phyloP scores from a whole-genome alignment of 2,888 invertebrate species.

The Chloromyia formosa region DNA sequence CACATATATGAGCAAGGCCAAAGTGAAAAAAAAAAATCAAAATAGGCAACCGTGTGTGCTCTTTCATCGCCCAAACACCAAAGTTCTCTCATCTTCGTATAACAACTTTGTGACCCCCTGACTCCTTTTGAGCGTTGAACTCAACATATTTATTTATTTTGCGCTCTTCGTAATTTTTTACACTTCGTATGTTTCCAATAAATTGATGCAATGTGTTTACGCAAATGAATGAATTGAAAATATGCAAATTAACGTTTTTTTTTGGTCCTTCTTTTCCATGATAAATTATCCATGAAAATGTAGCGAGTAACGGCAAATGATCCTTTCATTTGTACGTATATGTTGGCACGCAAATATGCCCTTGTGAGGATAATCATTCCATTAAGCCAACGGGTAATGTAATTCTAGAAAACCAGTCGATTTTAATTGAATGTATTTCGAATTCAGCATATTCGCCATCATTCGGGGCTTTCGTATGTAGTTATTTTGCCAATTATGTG shows the following conservation, averaged over 20 bases:
- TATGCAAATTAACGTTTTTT: conserved; percentile 40
- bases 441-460: too few relatives aligned
- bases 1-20: conserved; percentile 5
- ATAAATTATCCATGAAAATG: conserved; percentile 40
- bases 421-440: conserved; percentile 10
- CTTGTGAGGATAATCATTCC: conserved; percentile 20
- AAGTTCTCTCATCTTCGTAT: too few relatives aligned
- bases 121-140: too few relatives aligned
- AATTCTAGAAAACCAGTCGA: conserved; percentile 8
- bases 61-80: background rate
- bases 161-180: background rate
- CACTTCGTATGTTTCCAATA: conserved; percentile 34
- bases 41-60: background rate
- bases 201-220: conserved; percentile 42
- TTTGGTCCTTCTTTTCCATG: conserved; percentile 19
- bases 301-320: background rate
- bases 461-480: too few relatives aligned
- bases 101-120: too few relatives aligned
- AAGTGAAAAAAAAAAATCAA: background rate
- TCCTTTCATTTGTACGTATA: too few relatives aligned
- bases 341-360: too few relatives aligned
- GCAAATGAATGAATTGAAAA: conserved; percentile 44
- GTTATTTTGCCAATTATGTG: too few relatives aligned
- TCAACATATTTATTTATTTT: background rate
- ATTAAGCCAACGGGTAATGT: conserved; percentile 6